Conservation (phyloP, 2,888 invertebrate genomes). For the Phyto melanocephala region DNA sequence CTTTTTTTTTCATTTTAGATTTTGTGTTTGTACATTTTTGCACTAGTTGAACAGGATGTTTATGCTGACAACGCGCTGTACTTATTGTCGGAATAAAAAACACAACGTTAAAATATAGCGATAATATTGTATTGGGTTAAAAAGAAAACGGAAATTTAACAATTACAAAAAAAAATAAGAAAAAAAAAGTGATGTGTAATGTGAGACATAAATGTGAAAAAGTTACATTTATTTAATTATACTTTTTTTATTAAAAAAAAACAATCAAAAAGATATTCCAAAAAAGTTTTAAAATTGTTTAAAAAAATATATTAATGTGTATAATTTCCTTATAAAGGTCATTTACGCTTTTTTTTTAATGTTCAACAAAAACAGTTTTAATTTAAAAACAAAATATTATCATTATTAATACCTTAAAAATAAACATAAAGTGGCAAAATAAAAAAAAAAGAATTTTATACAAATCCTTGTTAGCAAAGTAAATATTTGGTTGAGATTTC, state of each 20-base stretch:
- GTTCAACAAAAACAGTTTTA: not conserved
- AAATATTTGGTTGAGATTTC: constrained; percentile 2
- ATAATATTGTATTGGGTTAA: not conserved
- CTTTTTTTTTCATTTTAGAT: constrained; percentile 32
- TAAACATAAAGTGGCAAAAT: not conserved
- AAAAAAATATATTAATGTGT: not conserved
- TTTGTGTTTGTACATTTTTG: not conserved
- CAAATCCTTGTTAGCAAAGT: constrained; percentile 11
- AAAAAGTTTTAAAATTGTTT: no score
- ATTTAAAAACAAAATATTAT: not conserved
- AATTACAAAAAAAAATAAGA: not conserved
- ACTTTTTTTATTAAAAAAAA: not conserved
- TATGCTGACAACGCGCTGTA: constrained; percentile 33
- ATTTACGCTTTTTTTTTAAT: not conserved
- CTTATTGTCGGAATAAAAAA: constrained; percentile 8
- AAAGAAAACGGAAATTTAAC: constrained; percentile 44
- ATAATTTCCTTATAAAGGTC: constrained; percentile 8
- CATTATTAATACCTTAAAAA: no score
- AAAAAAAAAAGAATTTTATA: not conserved
- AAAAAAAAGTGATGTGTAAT: not conserved
- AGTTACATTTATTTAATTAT: not conserved
- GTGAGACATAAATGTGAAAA: not conserved
- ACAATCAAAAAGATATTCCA: no score
- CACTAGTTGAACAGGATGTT: constrained; percentile 35
- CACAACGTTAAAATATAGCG: not conserved